Evolutionary conservation across 2,888 invertebrate genomes (phyloP).

Genomic region (Drosophila mulleri): DNA sequence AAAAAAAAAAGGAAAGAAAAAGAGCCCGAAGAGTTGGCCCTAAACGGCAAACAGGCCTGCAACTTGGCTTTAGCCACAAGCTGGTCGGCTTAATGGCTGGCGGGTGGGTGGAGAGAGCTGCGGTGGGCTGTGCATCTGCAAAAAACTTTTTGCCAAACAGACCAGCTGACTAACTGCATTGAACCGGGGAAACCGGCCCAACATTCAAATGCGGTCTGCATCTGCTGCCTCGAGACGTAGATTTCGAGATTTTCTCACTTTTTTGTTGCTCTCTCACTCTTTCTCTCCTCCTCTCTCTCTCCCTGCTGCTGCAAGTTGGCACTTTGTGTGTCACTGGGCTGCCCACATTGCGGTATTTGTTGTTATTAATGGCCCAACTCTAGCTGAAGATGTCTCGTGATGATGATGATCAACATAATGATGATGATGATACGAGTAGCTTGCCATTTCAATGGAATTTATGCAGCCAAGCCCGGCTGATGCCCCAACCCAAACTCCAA

Average conservation of each 20-base stretch:
- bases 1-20: background rate
- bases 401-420: constrained; percentile 39
- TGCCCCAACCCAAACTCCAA: constrained; percentile 27
- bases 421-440: constrained; percentile 38
- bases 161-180: constrained; percentile 36
- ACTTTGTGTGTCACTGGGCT: constrained; percentile 77
- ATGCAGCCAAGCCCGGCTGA: constrained; percentile 66
- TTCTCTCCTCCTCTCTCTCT: too few relatives aligned
- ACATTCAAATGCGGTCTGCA: constrained; percentile 71
- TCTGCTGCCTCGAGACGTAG: constrained; percentile 35
- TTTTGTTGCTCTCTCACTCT: constrained; percentile 1
- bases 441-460: constrained; percentile 80
- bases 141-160: constrained; percentile 51
- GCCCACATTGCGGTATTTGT: constrained; percentile 74
- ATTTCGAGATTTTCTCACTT: constrained; percentile 36
- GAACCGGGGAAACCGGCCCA: constrained; percentile 38
- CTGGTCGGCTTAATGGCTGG: constrained; percentile 56
- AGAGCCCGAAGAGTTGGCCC: constrained; percentile 52
- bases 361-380: constrained; percentile 68
- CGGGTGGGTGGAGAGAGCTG: background rate
- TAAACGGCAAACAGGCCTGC: constrained; percentile 63
- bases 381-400: constrained; percentile 65
- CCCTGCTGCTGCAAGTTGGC: constrained; percentile 38
- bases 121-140: constrained; percentile 62
- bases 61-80: constrained; percentile 68